Conservation (phyloP, 2,797 vertebrate genomes). For the Prionace glauca region DNA sequence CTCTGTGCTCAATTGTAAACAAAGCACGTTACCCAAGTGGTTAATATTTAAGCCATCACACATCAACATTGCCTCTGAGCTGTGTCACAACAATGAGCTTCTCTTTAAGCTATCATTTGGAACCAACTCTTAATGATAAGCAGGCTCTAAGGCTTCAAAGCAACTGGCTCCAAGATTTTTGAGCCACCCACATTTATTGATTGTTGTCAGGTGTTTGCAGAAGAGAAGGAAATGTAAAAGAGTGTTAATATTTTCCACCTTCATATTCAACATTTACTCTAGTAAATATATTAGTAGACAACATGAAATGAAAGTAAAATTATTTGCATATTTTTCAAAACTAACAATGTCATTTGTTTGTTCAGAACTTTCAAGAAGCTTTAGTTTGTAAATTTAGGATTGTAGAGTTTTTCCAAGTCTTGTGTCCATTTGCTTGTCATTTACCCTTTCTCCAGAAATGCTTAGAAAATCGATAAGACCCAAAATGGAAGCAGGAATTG, state of each 20-base stretch:
- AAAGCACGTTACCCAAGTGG: slow-evolving; percentile 48
- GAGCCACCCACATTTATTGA: slow-evolving; percentile 40
- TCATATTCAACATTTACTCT: slow-evolving; percentile 33
- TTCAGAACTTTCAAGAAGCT: slow-evolving; percentile 42
- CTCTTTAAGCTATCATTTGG: accelerated
- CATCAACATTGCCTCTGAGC: slow-evolving; percentile 41
- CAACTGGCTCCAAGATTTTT: background rate
- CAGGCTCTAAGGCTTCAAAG: background rate
- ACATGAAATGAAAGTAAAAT: slow-evolving; percentile 46
- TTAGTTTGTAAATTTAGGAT: slow-evolving; percentile 53
- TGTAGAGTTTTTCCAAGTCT: slow-evolving; percentile 47
- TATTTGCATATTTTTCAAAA: slow-evolving; percentile 55
- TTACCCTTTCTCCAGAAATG: slow-evolving; percentile 46
- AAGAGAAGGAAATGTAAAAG: slow-evolving; percentile 38
- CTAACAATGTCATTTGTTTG: slow-evolving; percentile 52
- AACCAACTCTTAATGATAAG: slow-evolving; percentile 1
- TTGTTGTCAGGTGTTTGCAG: slow-evolving; percentile 41
- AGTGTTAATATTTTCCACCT: slow-evolving; percentile 38
- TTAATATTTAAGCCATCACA: slow-evolving; percentile 49
- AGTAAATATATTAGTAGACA: slow-evolving; percentile 46
- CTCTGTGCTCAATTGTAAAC: slow-evolving; percentile 38
- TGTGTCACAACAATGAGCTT: background rate
- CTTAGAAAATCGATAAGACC: background rate
- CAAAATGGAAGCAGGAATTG: background rate
- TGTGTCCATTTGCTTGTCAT: slow-evolving; percentile 54